Conservation (phyloP, 2,888 invertebrate species). For the Phytoseiulus persimilis region DNA sequence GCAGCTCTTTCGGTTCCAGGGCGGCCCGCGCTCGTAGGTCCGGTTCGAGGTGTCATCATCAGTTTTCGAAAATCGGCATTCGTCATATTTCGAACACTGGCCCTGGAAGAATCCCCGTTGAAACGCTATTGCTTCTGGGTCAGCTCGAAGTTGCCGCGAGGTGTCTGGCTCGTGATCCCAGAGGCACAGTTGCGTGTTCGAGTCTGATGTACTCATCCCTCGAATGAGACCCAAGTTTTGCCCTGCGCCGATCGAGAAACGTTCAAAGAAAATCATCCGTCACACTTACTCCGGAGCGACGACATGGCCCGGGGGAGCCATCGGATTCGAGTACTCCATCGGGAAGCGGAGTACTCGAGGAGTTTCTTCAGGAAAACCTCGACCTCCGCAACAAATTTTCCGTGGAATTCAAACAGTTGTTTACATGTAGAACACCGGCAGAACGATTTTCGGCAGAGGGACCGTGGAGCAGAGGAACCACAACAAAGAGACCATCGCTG, state of each 20-base stretch:
- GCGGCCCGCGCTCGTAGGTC: slow-evolving; percentile 9
- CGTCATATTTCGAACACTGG: slow-evolving; percentile 57
- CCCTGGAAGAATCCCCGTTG: neutral
- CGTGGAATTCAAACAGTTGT: no score
- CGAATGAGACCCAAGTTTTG: no score
- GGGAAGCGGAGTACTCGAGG: neutral
- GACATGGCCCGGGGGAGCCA: slow-evolving; percentile 8
- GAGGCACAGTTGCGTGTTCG: no score
- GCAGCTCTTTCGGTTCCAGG: slow-evolving; percentile 36
- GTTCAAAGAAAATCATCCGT: no score
- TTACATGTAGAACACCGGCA: neutral
- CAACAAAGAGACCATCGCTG: no score
- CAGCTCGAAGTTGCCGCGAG: no score
- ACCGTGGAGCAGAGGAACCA: no score
- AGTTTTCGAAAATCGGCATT: slow-evolving; percentile 95
- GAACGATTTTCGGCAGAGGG: no score
- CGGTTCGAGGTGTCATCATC: slow-evolving; percentile 80
- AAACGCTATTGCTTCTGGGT: neutral
- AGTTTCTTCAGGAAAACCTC: neutral
- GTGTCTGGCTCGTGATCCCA: no score
- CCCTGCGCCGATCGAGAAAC: no score
- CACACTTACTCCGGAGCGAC: neutral
- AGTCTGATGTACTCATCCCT: no score
- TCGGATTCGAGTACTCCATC: slow-evolving; percentile 25
- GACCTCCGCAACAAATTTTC: no score